A percentile compares a stretch with the other conserved stretches of the same genome.
phyloP scores from a whole-genome alignment of 2,113 vertebrate species.

The Psammodynastes pulverulentus region DNA sequence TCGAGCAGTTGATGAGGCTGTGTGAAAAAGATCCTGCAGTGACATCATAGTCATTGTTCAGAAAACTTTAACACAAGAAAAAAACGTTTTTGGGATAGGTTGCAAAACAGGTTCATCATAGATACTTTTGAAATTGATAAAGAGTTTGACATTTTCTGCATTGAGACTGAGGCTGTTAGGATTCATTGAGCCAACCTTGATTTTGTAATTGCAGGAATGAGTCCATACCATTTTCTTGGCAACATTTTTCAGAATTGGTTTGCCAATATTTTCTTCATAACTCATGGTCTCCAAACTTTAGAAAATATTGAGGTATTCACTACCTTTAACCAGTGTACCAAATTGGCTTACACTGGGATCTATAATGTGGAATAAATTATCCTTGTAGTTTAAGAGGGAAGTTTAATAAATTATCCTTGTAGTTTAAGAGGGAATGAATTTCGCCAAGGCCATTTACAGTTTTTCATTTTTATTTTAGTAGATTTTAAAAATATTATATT shows the following conservation, averaged over 20 bases:
- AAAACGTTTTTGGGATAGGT: background rate
- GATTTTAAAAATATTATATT: background rate
- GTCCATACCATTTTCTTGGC: background rate
- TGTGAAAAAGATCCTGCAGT: background rate
- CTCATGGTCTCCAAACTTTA: background rate
- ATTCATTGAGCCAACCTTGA: background rate
- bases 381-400: no score
- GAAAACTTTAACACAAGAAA: background rate
- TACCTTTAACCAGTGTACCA: background rate
- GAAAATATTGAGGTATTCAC: background rate
- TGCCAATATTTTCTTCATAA: background rate
- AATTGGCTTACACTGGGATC: background rate
- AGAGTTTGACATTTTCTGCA: background rate
- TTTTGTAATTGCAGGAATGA: background rate
- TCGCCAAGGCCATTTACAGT: background rate
- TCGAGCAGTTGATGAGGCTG: background rate
- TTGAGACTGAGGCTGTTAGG: background rate
- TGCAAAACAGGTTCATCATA: background rate
- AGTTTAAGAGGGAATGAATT: background rate
- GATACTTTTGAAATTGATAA: background rate
- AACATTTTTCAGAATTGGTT: background rate
- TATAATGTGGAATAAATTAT: background rate
- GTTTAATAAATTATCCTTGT: no score
- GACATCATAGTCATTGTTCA: background rate
- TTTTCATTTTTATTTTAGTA: background rate